Evolutionary conservation across 92 coral and sea anemone species (phyloP).

Genomic region (Blastomussa wellsi): DNA sequence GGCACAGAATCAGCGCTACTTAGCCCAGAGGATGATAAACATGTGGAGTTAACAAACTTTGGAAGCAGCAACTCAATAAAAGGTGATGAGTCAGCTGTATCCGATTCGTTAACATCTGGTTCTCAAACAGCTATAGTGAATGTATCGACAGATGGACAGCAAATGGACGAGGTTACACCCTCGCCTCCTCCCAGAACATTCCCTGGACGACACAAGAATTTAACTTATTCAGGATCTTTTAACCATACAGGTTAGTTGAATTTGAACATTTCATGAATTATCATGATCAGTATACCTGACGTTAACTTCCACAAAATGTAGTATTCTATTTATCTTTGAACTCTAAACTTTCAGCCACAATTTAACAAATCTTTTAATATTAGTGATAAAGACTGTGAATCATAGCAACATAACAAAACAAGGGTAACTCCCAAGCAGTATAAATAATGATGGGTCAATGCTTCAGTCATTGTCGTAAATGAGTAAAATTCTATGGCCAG

Average conservation of each 20-base stretch:
- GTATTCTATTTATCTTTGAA: too few species aligned
- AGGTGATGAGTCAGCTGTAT: not conserved
- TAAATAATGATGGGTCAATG: too few species aligned
- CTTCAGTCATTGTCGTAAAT: too few species aligned
- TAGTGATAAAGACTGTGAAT: too few species aligned
- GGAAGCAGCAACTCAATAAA: constrained; percentile 25
- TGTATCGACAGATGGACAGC: constrained; percentile 15
- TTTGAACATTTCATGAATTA: not conserved
- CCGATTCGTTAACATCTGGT: constrained; percentile 2
- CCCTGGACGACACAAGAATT: not conserved
- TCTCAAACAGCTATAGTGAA: not conserved
- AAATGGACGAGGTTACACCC: not conserved
- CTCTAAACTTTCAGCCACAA: too few species aligned
- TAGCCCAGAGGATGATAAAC: constrained; percentile 33
- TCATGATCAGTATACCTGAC: not conserved
- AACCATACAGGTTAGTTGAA: constrained; percentile 12
- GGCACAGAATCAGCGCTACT: constrained; percentile 24
- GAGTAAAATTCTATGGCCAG: too few species aligned
- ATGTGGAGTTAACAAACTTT: constrained; percentile 21
- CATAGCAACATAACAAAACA: too few species aligned
- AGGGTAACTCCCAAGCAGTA: too few species aligned
- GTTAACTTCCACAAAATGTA: not conserved
- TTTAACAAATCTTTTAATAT: too few species aligned
- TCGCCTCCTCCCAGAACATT: not conserved
- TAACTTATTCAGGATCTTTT: constrained; percentile 26